phyloP scores from a whole-genome alignment of 2,888 invertebrate species.

The Brachycybe producta region DNA sequence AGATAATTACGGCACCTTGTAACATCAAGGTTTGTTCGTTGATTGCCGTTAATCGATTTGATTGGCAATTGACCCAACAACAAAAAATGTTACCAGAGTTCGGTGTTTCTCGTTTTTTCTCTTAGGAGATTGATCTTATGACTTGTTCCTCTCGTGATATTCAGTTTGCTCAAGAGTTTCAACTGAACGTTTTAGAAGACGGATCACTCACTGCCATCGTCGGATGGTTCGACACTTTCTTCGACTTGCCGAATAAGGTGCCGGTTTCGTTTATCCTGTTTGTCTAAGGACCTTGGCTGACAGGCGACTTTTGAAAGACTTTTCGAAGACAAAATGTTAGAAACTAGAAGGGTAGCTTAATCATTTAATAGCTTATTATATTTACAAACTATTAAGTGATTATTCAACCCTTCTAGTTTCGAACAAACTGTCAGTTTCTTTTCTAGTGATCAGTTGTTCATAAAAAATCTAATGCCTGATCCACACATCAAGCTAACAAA shows the following conservation, averaged over 20 bases:
- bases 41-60: too few relatives aligned
- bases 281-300: conserved; percentile 30
- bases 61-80: too few relatives aligned
- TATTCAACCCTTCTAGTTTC: too few relatives aligned
- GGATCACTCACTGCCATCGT: conserved; percentile 64
- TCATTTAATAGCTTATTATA: too few relatives aligned
- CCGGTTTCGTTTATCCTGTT: conserved; percentile 25
- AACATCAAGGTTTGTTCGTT: conserved; percentile 35
- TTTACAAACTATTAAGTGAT: too few relatives aligned
- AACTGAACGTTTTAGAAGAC: conserved; percentile 38
- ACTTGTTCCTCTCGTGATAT: conserved; percentile 52
- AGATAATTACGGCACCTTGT: conserved; percentile 52
- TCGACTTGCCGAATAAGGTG: conserved; percentile 48
- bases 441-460: too few relatives aligned
- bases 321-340: too few relatives aligned
- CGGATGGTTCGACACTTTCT: conserved; percentile 81
- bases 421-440: too few relatives aligned
- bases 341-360: too few relatives aligned
- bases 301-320: conserved; percentile 23
- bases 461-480: too few relatives aligned
- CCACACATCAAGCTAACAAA: too few relatives aligned
- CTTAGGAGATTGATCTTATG: conserved; percentile 58
- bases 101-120: background rate
- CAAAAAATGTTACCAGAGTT: too few relatives aligned
- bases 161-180: conserved; percentile 33